Evolutionary conservation across 2,797 vertebrate species (phyloP).

Genomic region (Aulostomus chinensis): DNA sequence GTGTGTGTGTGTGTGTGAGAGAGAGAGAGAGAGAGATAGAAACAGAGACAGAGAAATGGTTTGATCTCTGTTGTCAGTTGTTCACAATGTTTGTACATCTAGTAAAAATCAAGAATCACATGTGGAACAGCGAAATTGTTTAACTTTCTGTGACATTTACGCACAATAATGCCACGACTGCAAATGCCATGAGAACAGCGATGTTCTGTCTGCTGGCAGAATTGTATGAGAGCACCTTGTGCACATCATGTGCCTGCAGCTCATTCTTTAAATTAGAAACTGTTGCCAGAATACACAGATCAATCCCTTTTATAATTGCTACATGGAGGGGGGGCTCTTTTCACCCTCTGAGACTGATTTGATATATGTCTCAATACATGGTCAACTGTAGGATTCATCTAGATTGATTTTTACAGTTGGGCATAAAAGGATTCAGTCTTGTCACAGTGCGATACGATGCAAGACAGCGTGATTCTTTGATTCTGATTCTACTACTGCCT

Average conservation of each 20-base stretch:
- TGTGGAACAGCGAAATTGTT: not conserved
- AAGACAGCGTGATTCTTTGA: too few relatives aligned
- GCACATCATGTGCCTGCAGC: not conserved
- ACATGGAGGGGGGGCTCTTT: too few relatives aligned
- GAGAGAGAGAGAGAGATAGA: not conserved
- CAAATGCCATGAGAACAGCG: not conserved
- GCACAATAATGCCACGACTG: not conserved
- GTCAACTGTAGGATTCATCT: too few relatives aligned
- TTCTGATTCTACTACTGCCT: too few relatives aligned
- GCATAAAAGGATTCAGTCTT: too few relatives aligned
- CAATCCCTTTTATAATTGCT: too few relatives aligned
- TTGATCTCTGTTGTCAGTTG: not conserved
- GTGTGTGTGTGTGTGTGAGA: not conserved
- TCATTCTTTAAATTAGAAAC: not conserved
- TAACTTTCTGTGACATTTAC: not conserved
- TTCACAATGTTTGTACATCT: slow-evolving; percentile 1
- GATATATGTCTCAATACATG: too few relatives aligned
- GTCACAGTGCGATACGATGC: too few relatives aligned
- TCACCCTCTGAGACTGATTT: too few relatives aligned
- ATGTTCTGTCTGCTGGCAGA: not conserved
- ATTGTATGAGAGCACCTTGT: not conserved
- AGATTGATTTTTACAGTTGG: too few relatives aligned
- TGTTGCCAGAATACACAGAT: not conserved
- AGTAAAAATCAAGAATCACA: not conserved
- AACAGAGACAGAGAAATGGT: too few relatives aligned